Percentiles rank a stretch among this genome's conserved stretches.
Conservation (phyloP, 2,888 invertebrate genomes). For the Phaedon cochleariae region DNA sequence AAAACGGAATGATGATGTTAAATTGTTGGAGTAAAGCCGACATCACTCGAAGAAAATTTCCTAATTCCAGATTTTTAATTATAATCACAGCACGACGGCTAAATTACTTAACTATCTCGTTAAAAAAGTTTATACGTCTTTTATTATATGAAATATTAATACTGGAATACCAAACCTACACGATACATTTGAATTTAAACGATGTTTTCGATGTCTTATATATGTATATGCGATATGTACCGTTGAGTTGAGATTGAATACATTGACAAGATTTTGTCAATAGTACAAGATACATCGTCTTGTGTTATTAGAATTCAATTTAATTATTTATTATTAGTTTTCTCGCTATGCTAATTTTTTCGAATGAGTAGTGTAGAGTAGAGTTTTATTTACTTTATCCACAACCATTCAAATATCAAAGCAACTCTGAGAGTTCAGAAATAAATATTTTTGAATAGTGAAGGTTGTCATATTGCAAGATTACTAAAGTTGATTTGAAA, state of each 20-base stretch:
- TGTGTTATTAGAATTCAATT: no score
- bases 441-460: no score
- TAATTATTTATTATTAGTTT: no score
- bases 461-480: no score
- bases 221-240: background rate
- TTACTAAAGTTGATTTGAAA: no score
- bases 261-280: background rate
- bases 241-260: background rate
- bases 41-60: background rate
- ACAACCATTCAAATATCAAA: no score
- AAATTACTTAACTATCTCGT: slow-evolving; percentile 13
- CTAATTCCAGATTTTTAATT: slow-evolving; percentile 17
- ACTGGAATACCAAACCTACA: slow-evolving; percentile 20
- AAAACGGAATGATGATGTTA: slow-evolving; percentile 5
- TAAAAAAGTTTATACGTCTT: slow-evolving; percentile 9
- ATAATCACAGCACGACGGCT: slow-evolving; percentile 12
- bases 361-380: no score
- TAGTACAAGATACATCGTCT: no score
- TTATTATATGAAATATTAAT: slow-evolving; percentile 19
- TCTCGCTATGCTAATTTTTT: no score
- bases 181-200: slow-evolving; percentile 14
- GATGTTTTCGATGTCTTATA: slow-evolving; percentile 1
- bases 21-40: background rate
- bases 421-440: no score
- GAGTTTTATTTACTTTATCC: no score